These are phyloP conservation scores for Yponomeuta sedellus DNA, from an alignment of 2,888 invertebrate species.

Conservation along the genomic window DNA sequence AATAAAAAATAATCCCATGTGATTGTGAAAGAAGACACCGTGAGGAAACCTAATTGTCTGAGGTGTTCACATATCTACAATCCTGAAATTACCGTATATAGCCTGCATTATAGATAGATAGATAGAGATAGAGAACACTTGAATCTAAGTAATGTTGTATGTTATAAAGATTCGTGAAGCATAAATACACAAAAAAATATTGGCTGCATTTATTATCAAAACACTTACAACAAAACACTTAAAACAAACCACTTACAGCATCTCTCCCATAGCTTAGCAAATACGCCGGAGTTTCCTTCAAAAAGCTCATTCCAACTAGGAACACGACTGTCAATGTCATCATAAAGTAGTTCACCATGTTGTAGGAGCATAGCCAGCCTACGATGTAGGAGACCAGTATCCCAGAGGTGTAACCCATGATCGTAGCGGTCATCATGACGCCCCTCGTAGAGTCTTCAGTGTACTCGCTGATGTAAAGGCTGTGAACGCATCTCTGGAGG, in stretches of 20 bases:
- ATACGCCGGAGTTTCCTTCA: constrained; percentile 13
- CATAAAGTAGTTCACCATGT: constrained; percentile 3
- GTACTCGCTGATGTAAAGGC: constrained; percentile 3
- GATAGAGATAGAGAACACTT: too few relatives aligned
- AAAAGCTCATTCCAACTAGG: not conserved
- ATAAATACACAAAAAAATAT: too few relatives aligned
- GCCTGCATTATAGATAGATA: too few relatives aligned
- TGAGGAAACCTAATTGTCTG: too few relatives aligned
- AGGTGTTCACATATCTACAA: too few relatives aligned
- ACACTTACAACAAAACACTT: not conserved
- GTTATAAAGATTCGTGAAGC: too few relatives aligned
- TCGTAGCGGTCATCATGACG: not conserved
- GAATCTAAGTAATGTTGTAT: too few relatives aligned
- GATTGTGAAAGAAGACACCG: too few relatives aligned
- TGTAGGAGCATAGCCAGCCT: constrained; percentile 12
- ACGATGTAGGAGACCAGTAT: constrained; percentile 11
- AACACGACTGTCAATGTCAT: not conserved
- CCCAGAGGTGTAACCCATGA: not conserved
- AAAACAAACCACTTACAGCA: not conserved
- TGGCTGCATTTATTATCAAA: not conserved
- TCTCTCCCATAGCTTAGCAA: constrained; percentile 1
- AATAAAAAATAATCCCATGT: too few relatives aligned
- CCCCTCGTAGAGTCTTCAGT: not conserved
- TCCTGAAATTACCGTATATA: too few relatives aligned
- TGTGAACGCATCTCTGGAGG: not conserved